Conservation (phyloP, 1,140 invertebrate genomes). For the Heliconius nattereri region DNA sequence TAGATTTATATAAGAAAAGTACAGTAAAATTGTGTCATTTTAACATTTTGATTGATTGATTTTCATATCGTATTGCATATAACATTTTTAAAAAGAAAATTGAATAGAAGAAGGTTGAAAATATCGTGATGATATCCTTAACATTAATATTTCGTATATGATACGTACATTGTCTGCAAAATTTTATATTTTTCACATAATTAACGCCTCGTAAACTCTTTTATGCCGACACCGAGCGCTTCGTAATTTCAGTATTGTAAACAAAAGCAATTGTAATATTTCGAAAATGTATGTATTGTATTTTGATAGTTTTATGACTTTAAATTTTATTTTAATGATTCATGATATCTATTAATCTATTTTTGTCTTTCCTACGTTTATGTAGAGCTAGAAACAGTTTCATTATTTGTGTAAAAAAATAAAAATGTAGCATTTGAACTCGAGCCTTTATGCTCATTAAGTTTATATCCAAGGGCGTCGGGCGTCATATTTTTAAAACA, state of each 20-base stretch:
- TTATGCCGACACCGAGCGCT: constrained; percentile 17
- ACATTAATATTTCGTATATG: not conserved
- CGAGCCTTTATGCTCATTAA: too few species aligned
- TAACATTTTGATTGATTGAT: too few species aligned
- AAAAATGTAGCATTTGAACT: too few species aligned
- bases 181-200: constrained; percentile 5
- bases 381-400: too few species aligned
- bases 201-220: constrained; percentile 19
- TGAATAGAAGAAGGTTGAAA: not conserved
- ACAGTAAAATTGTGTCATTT: not conserved
- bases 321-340: not conserved
- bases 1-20: not conserved
- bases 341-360: not conserved
- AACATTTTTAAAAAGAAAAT: too few species aligned
- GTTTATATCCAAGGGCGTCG: too few species aligned
- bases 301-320: constrained; percentile 7
- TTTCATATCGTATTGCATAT: too few species aligned
- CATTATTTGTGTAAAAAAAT: too few species aligned
- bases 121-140: not conserved
- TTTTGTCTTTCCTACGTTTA: not conserved
- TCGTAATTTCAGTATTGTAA: constrained; percentile 3
- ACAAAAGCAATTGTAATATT: constrained; percentile 1
- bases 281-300: not conserved
- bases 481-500: too few species aligned
- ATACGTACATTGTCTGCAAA: constrained; percentile 4